Evolutionary conservation across 2,797 vertebrate genomes (phyloP).

Genomic region (Bradypodion pumilum): DNA sequence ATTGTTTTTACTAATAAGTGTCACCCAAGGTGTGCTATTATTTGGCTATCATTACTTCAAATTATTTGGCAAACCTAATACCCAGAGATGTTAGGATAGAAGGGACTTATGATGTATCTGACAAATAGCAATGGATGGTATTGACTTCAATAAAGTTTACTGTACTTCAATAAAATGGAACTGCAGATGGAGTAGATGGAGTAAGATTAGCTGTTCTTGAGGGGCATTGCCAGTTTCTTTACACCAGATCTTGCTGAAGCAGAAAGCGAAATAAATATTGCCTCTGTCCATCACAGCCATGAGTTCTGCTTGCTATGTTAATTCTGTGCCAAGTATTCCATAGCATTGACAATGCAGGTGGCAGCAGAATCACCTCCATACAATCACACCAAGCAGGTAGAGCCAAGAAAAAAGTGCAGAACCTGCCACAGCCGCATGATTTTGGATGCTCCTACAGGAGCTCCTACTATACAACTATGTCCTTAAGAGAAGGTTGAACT

Average conservation of each 20-base stretch:
- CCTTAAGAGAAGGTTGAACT: background rate
- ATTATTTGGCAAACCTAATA: background rate
- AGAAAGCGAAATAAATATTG: background rate
- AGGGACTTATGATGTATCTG: background rate
- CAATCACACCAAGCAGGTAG: background rate
- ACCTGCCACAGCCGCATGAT: background rate
- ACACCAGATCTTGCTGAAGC: background rate
- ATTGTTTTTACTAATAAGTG: no score
- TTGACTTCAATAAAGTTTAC: background rate
- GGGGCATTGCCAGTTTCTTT: background rate
- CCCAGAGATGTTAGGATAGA: background rate
- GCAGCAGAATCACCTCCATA: background rate
- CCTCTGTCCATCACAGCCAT: background rate
- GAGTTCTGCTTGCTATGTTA: background rate
- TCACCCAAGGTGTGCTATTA: background rate
- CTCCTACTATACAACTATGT: background rate
- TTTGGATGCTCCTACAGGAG: background rate
- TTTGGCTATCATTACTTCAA: background rate
- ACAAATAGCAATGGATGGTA: background rate
- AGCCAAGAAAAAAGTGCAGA: background rate
- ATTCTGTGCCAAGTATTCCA: background rate
- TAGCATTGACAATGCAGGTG: background rate
- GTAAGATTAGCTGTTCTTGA: background rate
- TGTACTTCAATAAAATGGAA: background rate
- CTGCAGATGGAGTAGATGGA: background rate